Evolutionary conservation across 2,888 invertebrate species (phyloP).

Genomic region (Dicycla oo): DNA sequence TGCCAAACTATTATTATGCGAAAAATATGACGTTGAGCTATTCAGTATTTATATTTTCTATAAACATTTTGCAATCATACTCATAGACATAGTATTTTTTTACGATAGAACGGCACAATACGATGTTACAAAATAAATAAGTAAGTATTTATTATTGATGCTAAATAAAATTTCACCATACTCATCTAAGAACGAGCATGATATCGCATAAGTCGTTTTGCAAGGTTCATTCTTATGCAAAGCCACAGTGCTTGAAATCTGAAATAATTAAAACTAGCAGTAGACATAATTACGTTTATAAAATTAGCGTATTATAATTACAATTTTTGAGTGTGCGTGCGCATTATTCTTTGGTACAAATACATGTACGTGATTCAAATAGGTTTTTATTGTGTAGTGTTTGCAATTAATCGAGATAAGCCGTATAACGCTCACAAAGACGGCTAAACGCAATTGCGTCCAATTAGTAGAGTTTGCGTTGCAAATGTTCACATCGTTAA

Average conservation of each 20-base stretch:
- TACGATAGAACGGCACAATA: conserved; percentile 21
- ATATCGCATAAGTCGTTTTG: conserved; percentile 65
- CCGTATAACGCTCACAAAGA: conserved; percentile 80
- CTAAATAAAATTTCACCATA: conserved; percentile 52
- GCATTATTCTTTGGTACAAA: conserved; percentile 50
- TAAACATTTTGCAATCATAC: conserved; percentile 17
- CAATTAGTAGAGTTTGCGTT: conserved; percentile 82
- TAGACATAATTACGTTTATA: conserved; percentile 51
- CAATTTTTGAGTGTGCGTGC: conserved; percentile 31
- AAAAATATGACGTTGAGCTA: conserved; percentile 24
- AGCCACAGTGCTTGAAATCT: conserved; percentile 59
- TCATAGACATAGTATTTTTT: conserved; percentile 11
- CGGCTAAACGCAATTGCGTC: conserved; percentile 81
- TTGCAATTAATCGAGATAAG: conserved; percentile 80
- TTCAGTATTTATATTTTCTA: conserved; percentile 41
- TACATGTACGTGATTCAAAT: conserved; percentile 73
- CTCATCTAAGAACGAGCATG: conserved; percentile 62
- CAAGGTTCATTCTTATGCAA: conserved; percentile 65
- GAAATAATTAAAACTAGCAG: conserved; percentile 49
- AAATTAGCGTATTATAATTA: conserved; percentile 41
- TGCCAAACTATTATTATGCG: conserved; percentile 47
- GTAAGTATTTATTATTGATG: conserved; percentile 35
- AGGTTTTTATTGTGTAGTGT: conserved; percentile 76
- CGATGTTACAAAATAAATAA: conserved; percentile 37
- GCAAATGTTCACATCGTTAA: conserved; percentile 86